phyloP scores from a whole-genome alignment of 2,797 vertebrate genomes.

The Gila robusta region DNA sequence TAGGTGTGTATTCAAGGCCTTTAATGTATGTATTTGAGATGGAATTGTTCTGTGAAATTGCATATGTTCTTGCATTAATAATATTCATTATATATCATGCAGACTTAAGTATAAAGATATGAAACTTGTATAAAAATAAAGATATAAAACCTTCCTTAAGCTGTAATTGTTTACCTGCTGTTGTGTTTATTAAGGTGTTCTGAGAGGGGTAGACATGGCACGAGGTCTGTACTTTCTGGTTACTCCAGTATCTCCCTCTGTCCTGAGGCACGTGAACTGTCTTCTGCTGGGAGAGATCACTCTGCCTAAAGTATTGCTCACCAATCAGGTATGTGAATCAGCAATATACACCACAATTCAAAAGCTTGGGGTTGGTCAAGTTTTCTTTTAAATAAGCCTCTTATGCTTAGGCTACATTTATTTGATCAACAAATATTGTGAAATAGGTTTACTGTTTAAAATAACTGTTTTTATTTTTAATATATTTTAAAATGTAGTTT shows the following conservation, averaged over 20 bases:
- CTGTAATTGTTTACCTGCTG: background rate
- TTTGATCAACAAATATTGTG: background rate
- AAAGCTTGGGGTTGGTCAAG: background rate
- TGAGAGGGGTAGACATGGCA: conserved; percentile 89
- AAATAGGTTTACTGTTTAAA: background rate
- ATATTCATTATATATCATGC: background rate
- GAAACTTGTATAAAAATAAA: background rate
- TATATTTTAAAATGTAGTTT: too few species aligned
- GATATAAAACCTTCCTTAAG: background rate
- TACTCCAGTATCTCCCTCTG: conserved; percentile 84
- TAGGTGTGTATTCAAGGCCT: conserved; percentile 79
- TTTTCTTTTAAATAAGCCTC: background rate
- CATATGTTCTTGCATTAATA: background rate
- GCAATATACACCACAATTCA: background rate
- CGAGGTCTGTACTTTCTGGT: conserved; percentile 89
- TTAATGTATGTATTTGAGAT: background rate
- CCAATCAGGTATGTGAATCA: conserved; percentile 83
- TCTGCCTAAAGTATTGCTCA: conserved; percentile 85
- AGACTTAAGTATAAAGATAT: background rate
- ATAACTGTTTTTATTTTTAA: too few species aligned
- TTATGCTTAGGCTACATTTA: background rate
- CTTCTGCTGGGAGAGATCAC: conserved; percentile 87
- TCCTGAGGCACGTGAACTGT: conserved; percentile 89
- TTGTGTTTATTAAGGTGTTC: conserved; percentile 80
- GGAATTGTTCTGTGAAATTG: background rate